Evolutionary conservation across 1,140 invertebrate species (phyloP).

Genomic region (Panagrolaimus sp.): DNA sequence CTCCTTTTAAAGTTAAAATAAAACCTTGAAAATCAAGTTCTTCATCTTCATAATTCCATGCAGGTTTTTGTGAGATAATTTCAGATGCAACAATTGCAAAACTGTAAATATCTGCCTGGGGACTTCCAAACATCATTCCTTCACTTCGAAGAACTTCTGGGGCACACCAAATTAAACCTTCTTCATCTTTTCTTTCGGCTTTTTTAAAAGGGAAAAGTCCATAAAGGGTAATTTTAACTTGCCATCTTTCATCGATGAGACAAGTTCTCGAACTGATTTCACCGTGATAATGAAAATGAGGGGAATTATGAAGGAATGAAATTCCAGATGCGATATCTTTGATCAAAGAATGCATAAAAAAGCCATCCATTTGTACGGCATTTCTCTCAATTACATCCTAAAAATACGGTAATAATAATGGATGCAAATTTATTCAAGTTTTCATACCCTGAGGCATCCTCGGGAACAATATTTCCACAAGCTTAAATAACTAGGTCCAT

Average conservation of each 20-base stretch:
- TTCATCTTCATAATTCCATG: conserved; percentile 3
- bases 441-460: neutral
- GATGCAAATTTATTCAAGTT: neutral
- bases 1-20: neutral
- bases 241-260: conserved; percentile 16
- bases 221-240: conserved; percentile 8
- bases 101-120: conserved; percentile 80
- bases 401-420: neutral
- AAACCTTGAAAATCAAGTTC: conserved; percentile 1
- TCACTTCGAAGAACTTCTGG: neutral
- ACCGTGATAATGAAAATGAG: neutral
- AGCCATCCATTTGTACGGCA: neutral
- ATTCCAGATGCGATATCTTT: conserved; percentile 9
- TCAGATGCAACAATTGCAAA: conserved; percentile 87
- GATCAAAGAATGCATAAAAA: neutral
- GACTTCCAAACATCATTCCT: conserved; percentile 65
- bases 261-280: neutral
- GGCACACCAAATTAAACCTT: conserved; percentile 5
- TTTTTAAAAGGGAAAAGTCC: neutral
- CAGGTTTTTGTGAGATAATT: conserved; percentile 69
- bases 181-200: neutral
- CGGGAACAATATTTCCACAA: conserved; percentile 17
- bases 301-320: conserved; percentile 8
- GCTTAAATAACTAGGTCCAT: neutral
- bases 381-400: conserved; percentile 9